Evolutionary conservation across 2,113 vertebrate genomes (phyloP).

Genomic region (Chrysemys picta): DNA sequence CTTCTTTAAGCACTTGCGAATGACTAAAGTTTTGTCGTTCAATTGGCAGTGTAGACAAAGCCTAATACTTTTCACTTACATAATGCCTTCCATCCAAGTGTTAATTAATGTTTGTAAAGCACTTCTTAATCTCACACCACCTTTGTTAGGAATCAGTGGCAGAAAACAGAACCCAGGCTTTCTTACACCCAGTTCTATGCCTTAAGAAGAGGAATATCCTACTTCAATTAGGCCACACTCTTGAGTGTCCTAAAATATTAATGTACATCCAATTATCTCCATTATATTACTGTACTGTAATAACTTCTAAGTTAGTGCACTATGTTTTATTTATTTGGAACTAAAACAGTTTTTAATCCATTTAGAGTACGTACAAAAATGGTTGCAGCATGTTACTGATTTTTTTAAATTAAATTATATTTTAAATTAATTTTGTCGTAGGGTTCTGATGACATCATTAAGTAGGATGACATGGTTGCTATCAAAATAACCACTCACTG

Average conservation of each 20-base stretch:
- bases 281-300: not conserved
- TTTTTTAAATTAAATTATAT: not conserved
- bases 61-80: slow-evolving; percentile 31
- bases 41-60: no score
- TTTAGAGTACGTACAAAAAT: not conserved
- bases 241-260: not conserved
- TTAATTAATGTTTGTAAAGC: no score
- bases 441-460: not conserved
- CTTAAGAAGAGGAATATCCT: not conserved
- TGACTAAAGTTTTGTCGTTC: no score
- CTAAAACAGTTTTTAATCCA: not conserved
- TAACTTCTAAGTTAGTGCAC: not conserved
- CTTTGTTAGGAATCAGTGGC: not conserved
- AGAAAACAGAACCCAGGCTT: not conserved
- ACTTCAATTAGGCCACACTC: not conserved
- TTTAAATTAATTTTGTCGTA: not conserved
- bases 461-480: not conserved
- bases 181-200: not conserved
- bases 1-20: no score
- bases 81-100: slow-evolving; percentile 15
- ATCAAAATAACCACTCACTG: not conserved
- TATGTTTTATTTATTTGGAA: not conserved
- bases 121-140: not conserved
- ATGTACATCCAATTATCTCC: not conserved
- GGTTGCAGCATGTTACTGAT: not conserved